phyloP scores from a whole-genome alignment of 1,140 invertebrate genomes.

The Papilio polytes region DNA sequence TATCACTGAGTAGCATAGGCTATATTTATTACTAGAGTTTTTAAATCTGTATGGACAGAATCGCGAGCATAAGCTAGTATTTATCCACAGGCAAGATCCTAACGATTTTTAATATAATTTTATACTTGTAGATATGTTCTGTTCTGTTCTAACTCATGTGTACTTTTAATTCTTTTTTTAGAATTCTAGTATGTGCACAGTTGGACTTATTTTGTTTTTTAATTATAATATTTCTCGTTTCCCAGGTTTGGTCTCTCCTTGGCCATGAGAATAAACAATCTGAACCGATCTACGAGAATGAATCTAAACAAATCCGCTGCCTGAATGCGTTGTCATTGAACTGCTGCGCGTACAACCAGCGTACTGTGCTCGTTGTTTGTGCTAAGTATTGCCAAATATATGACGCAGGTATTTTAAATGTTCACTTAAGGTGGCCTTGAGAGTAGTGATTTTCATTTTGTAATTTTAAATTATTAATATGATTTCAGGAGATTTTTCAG shows the following conservation, averaged over 20 bases:
- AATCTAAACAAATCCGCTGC: constrained; percentile 98
- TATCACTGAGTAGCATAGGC: no score
- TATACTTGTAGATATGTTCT: no score
- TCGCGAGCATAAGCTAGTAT: no score
- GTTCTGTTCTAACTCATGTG: no score
- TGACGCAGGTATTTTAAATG: constrained; percentile 77
- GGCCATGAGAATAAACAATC: constrained; percentile 94
- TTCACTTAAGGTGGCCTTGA: constrained; percentile 63
- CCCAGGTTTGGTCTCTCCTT: constrained; percentile 94
- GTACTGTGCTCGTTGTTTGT: constrained; percentile 98
- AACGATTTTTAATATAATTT: no score
- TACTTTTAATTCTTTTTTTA: neutral
- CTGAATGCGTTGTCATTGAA: constrained; percentile 96
- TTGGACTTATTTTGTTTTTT: neutral
- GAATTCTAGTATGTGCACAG: neutral
- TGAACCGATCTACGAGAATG: constrained; percentile 97
- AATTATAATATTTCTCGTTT: constrained; percentile 3
- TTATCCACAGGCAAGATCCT: no score
- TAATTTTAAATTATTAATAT: neutral
- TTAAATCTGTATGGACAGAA: no score
- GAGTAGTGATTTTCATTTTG: neutral
- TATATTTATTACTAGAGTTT: no score
- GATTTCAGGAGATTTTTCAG: constrained; percentile 95
- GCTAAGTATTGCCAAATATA: constrained; percentile 99
- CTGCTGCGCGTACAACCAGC: constrained; percentile 97